These are phyloP conservation scores for Pholis gunnellus DNA, from an alignment of 2,113 vertebrate species.

Conservation along the genomic window DNA sequence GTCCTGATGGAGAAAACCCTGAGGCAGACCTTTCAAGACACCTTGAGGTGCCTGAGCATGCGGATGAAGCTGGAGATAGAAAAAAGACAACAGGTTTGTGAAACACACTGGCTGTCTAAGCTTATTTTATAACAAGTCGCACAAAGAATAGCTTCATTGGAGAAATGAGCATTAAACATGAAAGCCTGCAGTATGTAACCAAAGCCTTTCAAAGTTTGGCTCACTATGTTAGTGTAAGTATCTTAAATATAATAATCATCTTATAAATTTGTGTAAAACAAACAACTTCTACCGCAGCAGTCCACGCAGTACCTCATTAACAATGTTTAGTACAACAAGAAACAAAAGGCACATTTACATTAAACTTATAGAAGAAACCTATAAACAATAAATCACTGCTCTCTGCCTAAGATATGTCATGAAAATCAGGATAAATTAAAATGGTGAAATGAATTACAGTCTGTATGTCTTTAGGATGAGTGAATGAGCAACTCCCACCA, in stretches of 20 bases:
- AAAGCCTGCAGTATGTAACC: background rate
- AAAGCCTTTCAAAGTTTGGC: background rate
- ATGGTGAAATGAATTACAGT: background rate
- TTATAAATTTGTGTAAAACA: background rate
- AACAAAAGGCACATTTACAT: background rate
- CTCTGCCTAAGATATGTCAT: background rate
- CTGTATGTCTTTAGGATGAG: background rate
- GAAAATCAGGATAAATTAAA: background rate
- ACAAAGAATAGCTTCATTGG: background rate
- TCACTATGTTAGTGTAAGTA: background rate
- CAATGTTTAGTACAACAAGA: too few species aligned
- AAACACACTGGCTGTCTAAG: background rate
- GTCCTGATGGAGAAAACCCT: slow-evolving; percentile 94
- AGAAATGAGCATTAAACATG: background rate
- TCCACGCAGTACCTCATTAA: background rate
- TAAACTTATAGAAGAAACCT: background rate
- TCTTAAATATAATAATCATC: background rate
- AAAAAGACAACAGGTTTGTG: slow-evolving; percentile 95
- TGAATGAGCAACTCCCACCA: background rate
- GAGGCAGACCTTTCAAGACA: slow-evolving; percentile 92
- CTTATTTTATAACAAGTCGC: background rate
- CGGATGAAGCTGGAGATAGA: slow-evolving; percentile 95
- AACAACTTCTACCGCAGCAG: background rate
- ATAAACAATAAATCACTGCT: background rate
- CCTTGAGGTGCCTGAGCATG: slow-evolving; percentile 91